Conservation (phyloP, 2,113 vertebrate species). For the Chloroceryle aenea region DNA sequence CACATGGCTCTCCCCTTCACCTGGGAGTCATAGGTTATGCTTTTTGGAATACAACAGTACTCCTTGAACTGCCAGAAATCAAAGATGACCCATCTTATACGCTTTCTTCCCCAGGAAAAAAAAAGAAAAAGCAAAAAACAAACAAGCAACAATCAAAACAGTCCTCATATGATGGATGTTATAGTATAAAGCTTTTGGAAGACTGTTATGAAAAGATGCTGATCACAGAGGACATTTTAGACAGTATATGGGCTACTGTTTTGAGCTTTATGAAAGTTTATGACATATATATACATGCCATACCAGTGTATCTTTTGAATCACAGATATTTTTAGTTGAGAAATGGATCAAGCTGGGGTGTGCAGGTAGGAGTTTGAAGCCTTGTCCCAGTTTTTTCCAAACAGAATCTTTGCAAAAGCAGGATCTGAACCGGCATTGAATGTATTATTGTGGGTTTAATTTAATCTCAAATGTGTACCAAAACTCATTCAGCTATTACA, state of each 20-base stretch:
- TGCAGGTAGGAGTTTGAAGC: background rate
- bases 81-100: background rate
- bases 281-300: background rate
- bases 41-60: background rate
- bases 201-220: background rate
- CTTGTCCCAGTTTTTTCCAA: background rate
- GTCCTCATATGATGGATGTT: background rate
- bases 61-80: background rate
- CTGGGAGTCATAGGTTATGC: background rate
- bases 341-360: background rate
- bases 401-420: background rate
- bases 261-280: background rate
- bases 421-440: background rate
- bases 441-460: background rate
- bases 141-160: background rate
- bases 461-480: background rate
- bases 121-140: background rate
- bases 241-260: background rate
- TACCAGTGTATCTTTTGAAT: background rate
- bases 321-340: background rate
- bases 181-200: background rate
- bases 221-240: background rate
- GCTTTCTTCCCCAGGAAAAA: background rate
- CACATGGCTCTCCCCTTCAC: background rate
- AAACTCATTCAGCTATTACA: background rate